Base-by-base conservation (phyloP, 1,140 invertebrate genomes). In the Mactra quadrangularis region DNA sequence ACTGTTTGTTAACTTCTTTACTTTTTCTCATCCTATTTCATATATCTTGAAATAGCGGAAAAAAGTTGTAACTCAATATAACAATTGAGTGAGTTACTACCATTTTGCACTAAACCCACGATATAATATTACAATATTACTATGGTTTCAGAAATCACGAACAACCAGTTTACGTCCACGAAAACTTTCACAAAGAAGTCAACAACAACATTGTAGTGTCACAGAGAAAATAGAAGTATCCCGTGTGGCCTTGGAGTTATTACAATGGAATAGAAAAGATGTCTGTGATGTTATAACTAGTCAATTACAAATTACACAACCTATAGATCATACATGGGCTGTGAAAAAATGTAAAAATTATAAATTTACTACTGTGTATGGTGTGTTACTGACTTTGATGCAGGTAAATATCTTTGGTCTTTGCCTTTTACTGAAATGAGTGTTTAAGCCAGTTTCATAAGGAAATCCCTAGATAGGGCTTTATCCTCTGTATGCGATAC, bases 231-330 rank as follows among this genome's bases (percentile, higher is more conserved):
- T 87, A 22, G 90, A 90, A 82, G 85, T 90, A 17, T 74, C 59
- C 1, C 79, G 79, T 27, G 59, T 98, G 94, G 97, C 97, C 70
- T 95, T 98, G 66, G 97, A 98, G 90, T 95, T 98, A 0, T 93
- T 98, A 74, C 97, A 98, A 87, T 98, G 97, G 98, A 92, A 92
- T 57, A 96, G 96, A 91, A 97, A 98, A 87, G 97, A 98, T 90
- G 96, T 96, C 1, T 95, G 95, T 89, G 98, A 98, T 90, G 95
- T 97, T 70, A 95, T 97, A 90, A 97, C 97, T 93, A 97, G 97
- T 66, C 96, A 96, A 90, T 94, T 98, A 82, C 94, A 97, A 60
- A 97, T 96, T 90, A 96, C 96, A 27, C 96, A 97, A 91, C 96
- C 96, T 41, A 96, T 96, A 53, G 97, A 98, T 91, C 96, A 96